Base-by-base conservation (phyloP, 1,140 invertebrate genomes). In the Stegodyphus mimosarum region DNA sequence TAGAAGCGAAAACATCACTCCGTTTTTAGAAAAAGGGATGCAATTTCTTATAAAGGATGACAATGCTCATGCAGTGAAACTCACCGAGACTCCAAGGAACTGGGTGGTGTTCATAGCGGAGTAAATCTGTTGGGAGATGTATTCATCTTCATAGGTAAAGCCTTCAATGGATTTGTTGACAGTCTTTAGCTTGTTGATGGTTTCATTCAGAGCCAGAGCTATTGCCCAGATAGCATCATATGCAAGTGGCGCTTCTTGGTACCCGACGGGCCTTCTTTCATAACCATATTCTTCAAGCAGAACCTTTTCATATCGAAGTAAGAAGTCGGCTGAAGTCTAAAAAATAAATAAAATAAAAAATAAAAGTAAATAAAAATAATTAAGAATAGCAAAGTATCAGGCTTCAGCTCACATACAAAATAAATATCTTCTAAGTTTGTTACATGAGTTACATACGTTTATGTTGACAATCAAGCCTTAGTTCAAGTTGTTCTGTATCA, bases 191-290 rank as follows among this genome's bases (percentile, higher is more conserved):
- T 94, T 93, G 87, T 95, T 94, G 94, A 98, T 97, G 6, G 97
- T 98, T 90, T 97, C 97, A 91, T 99, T 99, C 87, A 99, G 96
- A 15, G 98, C 98, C 89, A 99, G 92, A 63, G 97, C 97, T 18
- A 99, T 94, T 33, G 97, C 96, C 98, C 98, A 99, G 64, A 99
- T 96, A 51, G 99, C 99, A 91, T 99, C 99, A 89, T 99, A 99
- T 15, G 98, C 98, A 53, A 99, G 91, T 0, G 98, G 98, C 1
- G 98, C 97, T 91, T 99, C 98, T 89, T 89, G 97, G 90, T 98
- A 99, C 3, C 98, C 98, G 90, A 96, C 95, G 1, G 96, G 96
- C 91, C 95, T 51, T 5, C 83, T 53, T 0, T 50, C 78, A 76
- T 50, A 83, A 15, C 55, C 75, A 15, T 70, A 85, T n/a, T 66